phyloP scores from a whole-genome alignment of 2,797 vertebrate species.

The Coreius guichenoti region DNA sequence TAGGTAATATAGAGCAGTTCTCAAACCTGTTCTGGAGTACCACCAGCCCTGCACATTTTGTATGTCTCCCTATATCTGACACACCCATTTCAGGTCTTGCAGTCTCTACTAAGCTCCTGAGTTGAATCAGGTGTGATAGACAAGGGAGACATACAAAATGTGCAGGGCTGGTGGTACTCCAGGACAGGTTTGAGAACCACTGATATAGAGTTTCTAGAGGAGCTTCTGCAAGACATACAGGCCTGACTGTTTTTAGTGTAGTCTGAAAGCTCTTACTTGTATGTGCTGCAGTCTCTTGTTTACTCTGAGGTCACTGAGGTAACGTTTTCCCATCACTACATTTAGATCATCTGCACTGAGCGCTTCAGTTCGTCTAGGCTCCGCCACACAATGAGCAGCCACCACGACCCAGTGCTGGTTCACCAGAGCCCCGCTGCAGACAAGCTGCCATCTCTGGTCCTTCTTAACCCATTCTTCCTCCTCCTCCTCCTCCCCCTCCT shows the following conservation, averaged over 20 bases:
- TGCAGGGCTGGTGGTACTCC: too few relatives aligned
- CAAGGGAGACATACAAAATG: too few relatives aligned
- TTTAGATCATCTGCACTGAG: constrained; percentile 83
- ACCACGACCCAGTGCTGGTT: constrained; percentile 85
- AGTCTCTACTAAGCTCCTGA: too few relatives aligned
- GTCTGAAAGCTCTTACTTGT: constrained; percentile 74
- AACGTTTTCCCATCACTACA: constrained; percentile 83
- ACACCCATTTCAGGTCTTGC: too few relatives aligned
- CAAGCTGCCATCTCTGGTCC: constrained; percentile 78
- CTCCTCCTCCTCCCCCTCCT: constrained; percentile 64
- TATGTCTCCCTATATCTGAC: too few relatives aligned
- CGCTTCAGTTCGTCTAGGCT: constrained; percentile 77
- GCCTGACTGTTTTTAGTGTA: neutral
- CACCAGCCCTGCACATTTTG: too few relatives aligned
- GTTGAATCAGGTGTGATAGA: too few relatives aligned
- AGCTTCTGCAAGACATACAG: neutral
- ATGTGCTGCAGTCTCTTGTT: constrained; percentile 84
- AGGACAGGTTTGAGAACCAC: too few relatives aligned
- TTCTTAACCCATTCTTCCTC: constrained; percentile 65
- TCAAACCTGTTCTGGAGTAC: too few relatives aligned
- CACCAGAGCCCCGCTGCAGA: constrained; percentile 90
- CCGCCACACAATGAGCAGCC: constrained; percentile 87
- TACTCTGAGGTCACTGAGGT: constrained; percentile 79
- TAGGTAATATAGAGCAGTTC: neutral
- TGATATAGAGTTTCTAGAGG: neutral